Evolutionary conservation across 1,140 invertebrate species (phyloP), one percentile per base, ranked within the genome.

Genomic region (Caenorhabditis inopinata): DNA sequence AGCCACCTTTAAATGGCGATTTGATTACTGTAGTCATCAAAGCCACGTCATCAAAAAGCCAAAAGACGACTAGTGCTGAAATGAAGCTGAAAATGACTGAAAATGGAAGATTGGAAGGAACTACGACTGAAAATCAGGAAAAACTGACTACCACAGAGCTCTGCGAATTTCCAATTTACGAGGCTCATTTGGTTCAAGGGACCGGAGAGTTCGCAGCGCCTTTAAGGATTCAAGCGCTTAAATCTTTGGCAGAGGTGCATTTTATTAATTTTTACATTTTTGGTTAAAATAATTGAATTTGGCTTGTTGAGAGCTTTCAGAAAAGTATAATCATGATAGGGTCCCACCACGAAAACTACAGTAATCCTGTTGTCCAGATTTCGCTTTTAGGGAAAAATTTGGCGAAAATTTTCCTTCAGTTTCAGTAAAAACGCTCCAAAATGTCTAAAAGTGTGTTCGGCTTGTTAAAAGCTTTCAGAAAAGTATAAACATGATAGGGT

Each of bases 31-130:
- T 68, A 2, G 27, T 38, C 35, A 18, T 68, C 2, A 38, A 38
- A 21, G 58, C 58, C n/a, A 68, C 32, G 32, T 68, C 58, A 38
- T 68, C 32, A 38, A 68, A 68, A 68, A 68, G 38, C n/a, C 16
- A 42, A 38, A 68, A 68, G 23, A 38, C 58, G 1, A 68, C 18
- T 18, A 25, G 21, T 1, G 32, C 7, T 2, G 58, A 68, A 68
- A 38, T 68, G 32, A 29, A 27, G 11, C 58, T 68, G 32, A 68
- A 42, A 68, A 2, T 68, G 29, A 6, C 4, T 38, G 32, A 68
- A 5, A 14, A 42, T 5, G 38, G 6, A 42, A 42, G 6, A 7
- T 42, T 42, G 14, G 6, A 5, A 7, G 14, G 14, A 42, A 42
- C 14, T 7, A 42, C 27, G 16, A 58, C n/a, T 29, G 32, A 68